These are phyloP conservation scores for Chaitophorus viminalis DNA, from an alignment of 2,888 invertebrate species.

Conservation along the genomic window DNA sequence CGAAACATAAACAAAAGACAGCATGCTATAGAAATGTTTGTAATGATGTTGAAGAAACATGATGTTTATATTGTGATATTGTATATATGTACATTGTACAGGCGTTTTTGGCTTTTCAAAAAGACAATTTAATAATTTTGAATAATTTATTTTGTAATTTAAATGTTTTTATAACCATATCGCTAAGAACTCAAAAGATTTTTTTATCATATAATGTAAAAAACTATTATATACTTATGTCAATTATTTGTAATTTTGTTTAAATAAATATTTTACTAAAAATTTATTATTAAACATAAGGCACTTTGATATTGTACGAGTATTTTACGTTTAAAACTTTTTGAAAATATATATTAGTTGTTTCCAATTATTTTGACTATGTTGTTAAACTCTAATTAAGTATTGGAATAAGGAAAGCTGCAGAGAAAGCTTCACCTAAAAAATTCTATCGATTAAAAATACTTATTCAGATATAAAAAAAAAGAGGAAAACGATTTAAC, in stretches of 20 bases:
- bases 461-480: background rate
- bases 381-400: background rate
- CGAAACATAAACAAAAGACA: slow-evolving; percentile 60
- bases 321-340: too few relatives aligned
- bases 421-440: background rate
- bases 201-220: too few relatives aligned
- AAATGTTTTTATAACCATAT: slow-evolving; percentile 21
- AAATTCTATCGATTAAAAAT: background rate
- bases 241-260: background rate
- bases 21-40: slow-evolving; percentile 60
- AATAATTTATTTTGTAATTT: slow-evolving; percentile 20
- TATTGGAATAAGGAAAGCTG: background rate
- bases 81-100: slow-evolving; percentile 48
- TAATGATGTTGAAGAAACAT: slow-evolving; percentile 60
- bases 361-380: background rate
- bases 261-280: too few relatives aligned
- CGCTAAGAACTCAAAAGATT: slow-evolving; percentile 20
- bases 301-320: too few relatives aligned
- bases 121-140: slow-evolving; percentile 18
- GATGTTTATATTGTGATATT: slow-evolving; percentile 51
- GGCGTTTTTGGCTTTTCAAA: background rate
- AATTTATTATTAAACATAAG: too few relatives aligned
- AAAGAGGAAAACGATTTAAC: background rate
- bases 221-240: too few relatives aligned
- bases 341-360: background rate